Percentiles rank a stretch among this genome's conserved stretches.
phyloP scores from a whole-genome alignment of 2,888 invertebrate species.

The Phyllotreta striolata region DNA sequence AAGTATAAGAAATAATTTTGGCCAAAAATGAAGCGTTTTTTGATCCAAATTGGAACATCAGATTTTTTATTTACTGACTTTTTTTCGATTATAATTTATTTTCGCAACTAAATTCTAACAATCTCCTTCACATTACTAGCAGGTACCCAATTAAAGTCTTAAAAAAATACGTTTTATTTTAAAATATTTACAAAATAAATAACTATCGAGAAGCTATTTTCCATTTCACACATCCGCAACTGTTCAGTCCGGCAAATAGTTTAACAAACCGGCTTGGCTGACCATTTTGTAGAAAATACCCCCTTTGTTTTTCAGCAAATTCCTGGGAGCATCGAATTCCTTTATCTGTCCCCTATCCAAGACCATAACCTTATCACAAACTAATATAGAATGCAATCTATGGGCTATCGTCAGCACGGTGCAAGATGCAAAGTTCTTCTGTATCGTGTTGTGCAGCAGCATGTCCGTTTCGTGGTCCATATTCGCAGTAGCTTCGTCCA shows the following conservation, averaged over 20 bases:
- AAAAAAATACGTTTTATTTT: conserved; percentile 9
- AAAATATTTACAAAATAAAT: conserved; percentile 12
- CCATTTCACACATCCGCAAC: neutral
- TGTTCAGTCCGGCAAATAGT: conserved; percentile 30
- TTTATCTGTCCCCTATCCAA: conserved; percentile 62
- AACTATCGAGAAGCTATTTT: neutral
- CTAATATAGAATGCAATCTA: conserved; percentile 63
- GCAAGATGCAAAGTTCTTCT: conserved; percentile 63
- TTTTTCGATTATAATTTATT: neutral
- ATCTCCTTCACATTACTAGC: neutral
- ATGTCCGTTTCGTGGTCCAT: conserved; percentile 83
- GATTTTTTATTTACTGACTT: too few species aligned
- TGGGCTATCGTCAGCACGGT: conserved; percentile 64
- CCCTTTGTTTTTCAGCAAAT: conserved; percentile 65
- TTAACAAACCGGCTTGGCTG: conserved; percentile 71
- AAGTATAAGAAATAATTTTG: too few species aligned
- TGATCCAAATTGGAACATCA: too few species aligned
- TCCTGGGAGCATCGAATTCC: conserved; percentile 45
- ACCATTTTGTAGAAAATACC: conserved; percentile 73
- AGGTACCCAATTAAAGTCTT: neutral
- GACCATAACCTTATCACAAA: conserved; percentile 64
- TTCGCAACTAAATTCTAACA: neutral
- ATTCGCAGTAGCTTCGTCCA: conserved; percentile 72
- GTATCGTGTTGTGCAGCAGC: conserved; percentile 71
- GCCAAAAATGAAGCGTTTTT: too few species aligned